These are phyloP conservation scores for Amblyjoppa fuscipennis DNA, from an alignment of 2,888 invertebrate species.

Conservation along the genomic window DNA sequence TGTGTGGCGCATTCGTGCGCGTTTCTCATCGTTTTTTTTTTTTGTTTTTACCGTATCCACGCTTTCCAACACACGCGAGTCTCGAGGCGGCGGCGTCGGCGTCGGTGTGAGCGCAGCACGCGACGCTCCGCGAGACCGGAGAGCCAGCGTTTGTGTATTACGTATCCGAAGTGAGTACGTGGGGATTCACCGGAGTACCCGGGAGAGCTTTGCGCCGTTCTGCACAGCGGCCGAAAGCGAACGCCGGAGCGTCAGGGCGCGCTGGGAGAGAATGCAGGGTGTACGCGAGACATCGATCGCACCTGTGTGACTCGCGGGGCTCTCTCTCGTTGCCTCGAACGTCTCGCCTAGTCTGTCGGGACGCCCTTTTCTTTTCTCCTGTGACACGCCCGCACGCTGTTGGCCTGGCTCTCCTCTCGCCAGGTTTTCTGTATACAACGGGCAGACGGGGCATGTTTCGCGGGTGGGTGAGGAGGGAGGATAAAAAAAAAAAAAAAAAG, in stretches of 20 bases:
- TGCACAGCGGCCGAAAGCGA: conserved; percentile 34
- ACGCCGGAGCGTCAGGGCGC: conserved; percentile 61
- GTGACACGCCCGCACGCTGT: conserved; percentile 34
- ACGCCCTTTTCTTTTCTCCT: conserved; percentile 56
- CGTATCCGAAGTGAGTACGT: neutral
- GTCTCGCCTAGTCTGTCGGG: conserved; percentile 61
- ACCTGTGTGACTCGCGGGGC: conserved; percentile 70
- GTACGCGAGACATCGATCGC: conserved; percentile 77
- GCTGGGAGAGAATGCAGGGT: conserved; percentile 53
- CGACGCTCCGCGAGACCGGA: conserved; percentile 22
- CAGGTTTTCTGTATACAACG: conserved; percentile 13
- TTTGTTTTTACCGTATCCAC: neutral
- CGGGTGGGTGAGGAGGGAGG: neutral
- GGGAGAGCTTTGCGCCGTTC: conserved; percentile 19
- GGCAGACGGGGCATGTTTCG: conserved; percentile 36
- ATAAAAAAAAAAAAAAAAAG: neutral
- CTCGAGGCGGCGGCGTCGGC: neutral
- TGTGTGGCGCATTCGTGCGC: neutral
- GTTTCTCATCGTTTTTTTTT: neutral
- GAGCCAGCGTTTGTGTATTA: neutral
- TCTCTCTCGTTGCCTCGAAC: conserved; percentile 40
- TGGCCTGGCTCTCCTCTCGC: conserved; percentile 4
- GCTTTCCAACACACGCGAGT: neutral
- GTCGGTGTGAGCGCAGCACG: conserved; percentile 18
- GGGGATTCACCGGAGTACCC: conserved; percentile 11